Evolutionary conservation across 30 jellyfish, hydroid and myxozoan genomes (phyloP), one percentile per base, ranked within the genome.

Genomic region (Aurelia aurita): DNA sequence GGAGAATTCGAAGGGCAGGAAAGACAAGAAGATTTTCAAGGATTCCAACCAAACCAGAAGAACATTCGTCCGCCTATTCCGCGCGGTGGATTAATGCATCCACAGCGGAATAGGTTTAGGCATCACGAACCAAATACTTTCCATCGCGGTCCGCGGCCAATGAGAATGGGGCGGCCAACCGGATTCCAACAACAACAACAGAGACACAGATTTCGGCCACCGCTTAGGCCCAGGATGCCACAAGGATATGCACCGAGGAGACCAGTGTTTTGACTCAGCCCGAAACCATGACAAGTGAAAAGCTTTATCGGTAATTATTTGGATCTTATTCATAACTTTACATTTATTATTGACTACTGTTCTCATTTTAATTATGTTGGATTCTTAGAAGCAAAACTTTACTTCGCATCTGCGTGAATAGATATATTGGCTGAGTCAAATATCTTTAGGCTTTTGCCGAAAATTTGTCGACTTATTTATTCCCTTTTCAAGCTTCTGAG

Each of bases 181-280:
- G 85, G 91, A 2, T 77, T 51, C 35, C 79, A 4, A 15, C 88
- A 75, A 46, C 79, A 54, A 15, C 34, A 39, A 15, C 88, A 75
- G n/a, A 69, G 91, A 59, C 86, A 71, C 45, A 55, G 91, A 28
- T 69, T 82, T 54, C 84, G 95, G 10, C 95, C 95, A 39, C 95
- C 95, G 22, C 58, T 59, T 45, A 64, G 85, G 72, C 90, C 87
- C 20, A 64, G 95, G 35, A 31, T 76, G 43, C 95, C 95, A 10
- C 89, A 66, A 55, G 85, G 85, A 9, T 73, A 7, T 34, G 72
- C 87, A 35, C 95, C 95, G 11, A 64, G 95, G 46, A 54, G 95
- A 35, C 95, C 95, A 26, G 79, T 86, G 45, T 86, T 86, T 44
- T 86, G 85, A 74, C 23, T 55, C 67, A 19, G 67, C 25, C 14